Evolutionary conservation across 2,113 vertebrate species (phyloP), one percentile per base, ranked within the genome.

Genomic region (Hemiprocne comata): DNA sequence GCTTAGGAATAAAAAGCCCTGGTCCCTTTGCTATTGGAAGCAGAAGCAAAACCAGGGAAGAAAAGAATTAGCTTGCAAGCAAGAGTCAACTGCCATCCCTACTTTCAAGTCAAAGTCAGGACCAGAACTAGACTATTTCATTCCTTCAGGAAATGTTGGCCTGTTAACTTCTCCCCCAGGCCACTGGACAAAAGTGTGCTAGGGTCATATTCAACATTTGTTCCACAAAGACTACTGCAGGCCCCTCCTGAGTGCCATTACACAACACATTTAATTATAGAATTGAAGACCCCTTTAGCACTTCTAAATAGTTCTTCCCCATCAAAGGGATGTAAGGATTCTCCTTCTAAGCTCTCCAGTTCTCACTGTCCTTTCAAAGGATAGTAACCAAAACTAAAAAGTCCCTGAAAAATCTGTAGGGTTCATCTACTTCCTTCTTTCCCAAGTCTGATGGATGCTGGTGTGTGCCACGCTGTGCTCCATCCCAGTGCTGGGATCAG

Each of bases 401-500:
- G 29, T 53, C 33, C 54, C 46, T 18, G 34, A 48, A n/a, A 82
- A 90, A 48, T 10, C 51, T 15, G 5, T 2, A 17, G 17, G n/a
- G 53, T 29, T 85, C 25, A 40, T 55, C 55, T 29, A 26, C 17
- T 44, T 69, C 19, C 55, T 62, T 85, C 73, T 29, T 62, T 69
- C 34, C 72, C 44, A 21, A 64, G 53, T 21, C 36, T 50, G 61
- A 84, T 3, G 57, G 70, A 60, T 29, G 48, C 64, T 40, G 46
- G n/a, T 38, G 55, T 1, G 7, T 1, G 1, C 1, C 1, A 58
- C 3, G 2, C 64, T 21, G 19, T 15, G n/a, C 81, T 38, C 31
- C 21, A 75, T 91, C 80, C 70, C 83, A 93, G 67, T 67, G 36
- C 88, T 18, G 34, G n/a, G 67, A 73, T 42, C 67, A 66, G 62